A percentile compares a stretch with the other conserved stretches of the same genome.
Evolutionary conservation across 2,797 vertebrate genomes (phyloP).

Genomic region (Rhynchonycteris naso): DNA sequence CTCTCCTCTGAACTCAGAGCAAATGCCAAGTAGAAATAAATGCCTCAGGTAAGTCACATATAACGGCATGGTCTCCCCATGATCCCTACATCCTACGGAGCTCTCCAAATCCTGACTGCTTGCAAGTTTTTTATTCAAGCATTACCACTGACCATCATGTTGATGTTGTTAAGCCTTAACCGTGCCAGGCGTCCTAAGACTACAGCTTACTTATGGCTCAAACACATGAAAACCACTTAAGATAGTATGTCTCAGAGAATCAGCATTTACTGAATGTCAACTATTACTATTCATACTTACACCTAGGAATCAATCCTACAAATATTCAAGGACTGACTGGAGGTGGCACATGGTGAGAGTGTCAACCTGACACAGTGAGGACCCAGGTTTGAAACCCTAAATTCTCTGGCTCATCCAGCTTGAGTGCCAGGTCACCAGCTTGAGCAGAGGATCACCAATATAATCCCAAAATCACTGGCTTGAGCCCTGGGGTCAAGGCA

Average conservation of each 20-base stretch:
- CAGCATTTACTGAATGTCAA: background rate
- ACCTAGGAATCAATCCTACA: background rate
- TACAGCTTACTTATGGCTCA: background rate
- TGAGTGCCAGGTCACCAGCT: no score
- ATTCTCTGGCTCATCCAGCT: no score
- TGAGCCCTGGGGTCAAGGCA: no score
- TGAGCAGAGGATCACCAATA: no score
- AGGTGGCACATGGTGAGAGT: no score
- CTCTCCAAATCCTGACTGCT: background rate
- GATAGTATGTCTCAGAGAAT: background rate
- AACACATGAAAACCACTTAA: slow-evolving; percentile 8
- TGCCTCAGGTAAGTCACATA: background rate
- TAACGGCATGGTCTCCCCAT: background rate
- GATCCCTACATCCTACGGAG: background rate
- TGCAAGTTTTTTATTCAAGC: background rate
- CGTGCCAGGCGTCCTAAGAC: background rate
- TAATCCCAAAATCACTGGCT: no score
- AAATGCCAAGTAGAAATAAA: background rate
- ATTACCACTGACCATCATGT: background rate
- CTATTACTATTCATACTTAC: background rate
- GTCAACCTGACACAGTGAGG: no score
- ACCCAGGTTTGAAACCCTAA: no score
- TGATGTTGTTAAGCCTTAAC: slow-evolving; percentile 19
- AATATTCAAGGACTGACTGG: background rate
- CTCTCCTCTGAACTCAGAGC: background rate